Percentiles rank a stretch among this genome's conserved stretches.
phyloP scores from a whole-genome alignment of 2,113 vertebrate species.

The Blennius ocellaris region DNA sequence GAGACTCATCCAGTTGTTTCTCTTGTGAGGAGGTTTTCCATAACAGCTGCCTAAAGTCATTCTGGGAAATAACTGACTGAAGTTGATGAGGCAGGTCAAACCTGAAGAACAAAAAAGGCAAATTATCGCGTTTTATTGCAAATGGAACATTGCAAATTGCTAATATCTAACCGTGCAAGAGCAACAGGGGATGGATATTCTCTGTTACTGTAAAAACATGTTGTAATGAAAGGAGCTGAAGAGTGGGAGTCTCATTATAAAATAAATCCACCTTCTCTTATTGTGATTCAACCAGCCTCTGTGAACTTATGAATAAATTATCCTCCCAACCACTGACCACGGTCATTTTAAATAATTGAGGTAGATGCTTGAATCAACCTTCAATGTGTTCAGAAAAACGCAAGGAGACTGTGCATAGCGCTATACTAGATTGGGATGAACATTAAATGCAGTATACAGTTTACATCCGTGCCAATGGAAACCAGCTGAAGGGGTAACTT shows the following conservation, averaged over 20 bases:
- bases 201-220: not conserved
- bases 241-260: constrained; percentile 16
- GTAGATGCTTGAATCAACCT: constrained; percentile 40
- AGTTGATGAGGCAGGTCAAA: constrained; percentile 48
- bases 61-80: constrained; percentile 46
- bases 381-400: constrained; percentile 38
- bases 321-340: constrained; percentile 35
- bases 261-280: constrained; percentile 7
- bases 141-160: constrained; percentile 40
- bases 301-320: constrained; percentile 44
- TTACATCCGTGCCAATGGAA: constrained; percentile 21
- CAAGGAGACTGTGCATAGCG: not conserved
- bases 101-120: constrained; percentile 21
- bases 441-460: constrained; percentile 29
- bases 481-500: constrained; percentile 22
- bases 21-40: constrained; percentile 8
- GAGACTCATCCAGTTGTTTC: constrained; percentile 3
- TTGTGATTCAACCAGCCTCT: constrained; percentile 18
- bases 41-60: constrained; percentile 38
- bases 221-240: constrained; percentile 10
- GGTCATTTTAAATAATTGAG: constrained; percentile 60
- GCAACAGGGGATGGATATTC: constrained; percentile 11
- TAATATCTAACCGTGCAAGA: constrained; percentile 21
- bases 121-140: constrained; percentile 36
- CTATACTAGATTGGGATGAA: constrained; percentile 24